These are phyloP conservation scores for Corynorhinus townsendii DNA, from an alignment of 2,113 vertebrate species.

Conservation along the genomic window DNA sequence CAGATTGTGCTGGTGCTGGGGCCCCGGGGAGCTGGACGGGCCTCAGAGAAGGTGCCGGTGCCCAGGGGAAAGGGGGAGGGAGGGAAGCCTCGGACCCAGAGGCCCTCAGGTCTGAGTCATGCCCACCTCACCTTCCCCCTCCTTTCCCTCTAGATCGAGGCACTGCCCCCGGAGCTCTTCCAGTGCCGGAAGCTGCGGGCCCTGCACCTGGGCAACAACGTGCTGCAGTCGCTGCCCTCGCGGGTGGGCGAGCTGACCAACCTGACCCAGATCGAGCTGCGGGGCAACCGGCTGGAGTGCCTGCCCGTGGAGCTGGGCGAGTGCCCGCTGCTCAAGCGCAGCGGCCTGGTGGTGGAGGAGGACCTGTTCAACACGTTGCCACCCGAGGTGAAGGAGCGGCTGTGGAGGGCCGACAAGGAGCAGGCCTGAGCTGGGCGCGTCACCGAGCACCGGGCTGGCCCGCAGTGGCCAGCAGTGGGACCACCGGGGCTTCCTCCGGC, in stretches of 20 bases:
- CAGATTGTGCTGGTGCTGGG: background rate
- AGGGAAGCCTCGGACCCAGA: background rate
- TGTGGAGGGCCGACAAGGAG: conserved; percentile 95
- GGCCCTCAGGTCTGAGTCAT: fast-evolving
- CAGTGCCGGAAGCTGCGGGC: conserved; percentile 96
- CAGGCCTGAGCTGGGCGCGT: conserved; percentile 82
- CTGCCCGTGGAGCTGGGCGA: conserved; percentile 96
- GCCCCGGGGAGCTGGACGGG: background rate
- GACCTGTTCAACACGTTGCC: conserved; percentile 95
- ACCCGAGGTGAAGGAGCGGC: conserved; percentile 92
- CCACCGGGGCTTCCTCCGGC: background rate
- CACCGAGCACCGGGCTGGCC: background rate
- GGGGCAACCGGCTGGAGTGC: conserved; percentile 94
- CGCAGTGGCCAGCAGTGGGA: background rate
- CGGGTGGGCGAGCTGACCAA: conserved; percentile 93
- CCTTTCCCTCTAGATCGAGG: conserved; percentile 86
- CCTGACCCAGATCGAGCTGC: conserved; percentile 93
- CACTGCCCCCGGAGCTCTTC: conserved; percentile 93
- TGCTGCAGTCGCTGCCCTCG: conserved; percentile 90
- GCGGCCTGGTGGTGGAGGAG: conserved; percentile 94
- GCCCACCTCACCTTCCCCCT: background rate
- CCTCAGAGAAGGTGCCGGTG: background rate
- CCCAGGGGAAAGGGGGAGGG: no score
- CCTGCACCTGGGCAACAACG: conserved; percentile 95
- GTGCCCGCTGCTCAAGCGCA: conserved; percentile 92